A percentile compares a stretch with the other conserved stretches of the same genome.
phyloP scores from a whole-genome alignment of 2,113 vertebrate genomes.

The Thinocorus orbignyianus region DNA sequence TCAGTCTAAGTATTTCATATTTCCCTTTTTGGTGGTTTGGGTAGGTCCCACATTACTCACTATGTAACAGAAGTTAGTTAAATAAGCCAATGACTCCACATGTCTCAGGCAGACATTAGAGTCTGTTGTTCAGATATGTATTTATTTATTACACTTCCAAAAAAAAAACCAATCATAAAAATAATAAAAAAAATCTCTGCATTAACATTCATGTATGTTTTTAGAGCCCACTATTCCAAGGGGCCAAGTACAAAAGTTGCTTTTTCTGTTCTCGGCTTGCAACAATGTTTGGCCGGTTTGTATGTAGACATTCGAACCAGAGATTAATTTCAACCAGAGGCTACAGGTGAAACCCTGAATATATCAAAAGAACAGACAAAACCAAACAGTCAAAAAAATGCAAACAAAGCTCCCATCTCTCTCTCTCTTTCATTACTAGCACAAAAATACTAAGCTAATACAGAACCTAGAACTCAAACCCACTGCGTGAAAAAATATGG shows the following conservation, averaged over 20 bases:
- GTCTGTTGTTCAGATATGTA: not conserved
- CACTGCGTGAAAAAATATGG: not conserved
- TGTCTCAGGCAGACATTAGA: not conserved
- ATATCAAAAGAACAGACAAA: not conserved
- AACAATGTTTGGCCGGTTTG: not conserved
- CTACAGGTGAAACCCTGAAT: not conserved
- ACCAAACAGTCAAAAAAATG: not conserved
- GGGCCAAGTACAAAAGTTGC: not conserved
- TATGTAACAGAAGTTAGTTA: not conserved
- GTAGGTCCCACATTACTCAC: not conserved
- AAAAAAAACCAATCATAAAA: not conserved
- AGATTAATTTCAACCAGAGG: not conserved
- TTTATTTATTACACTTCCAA: not conserved
- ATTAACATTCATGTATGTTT: not conserved
- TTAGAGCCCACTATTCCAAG: not conserved
- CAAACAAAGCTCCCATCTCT: too few relatives aligned
- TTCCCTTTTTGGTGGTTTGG: not conserved
- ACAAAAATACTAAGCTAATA: not conserved
- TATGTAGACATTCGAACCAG: rapidly evolving
- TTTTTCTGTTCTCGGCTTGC: not conserved
- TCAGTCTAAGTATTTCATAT: not conserved
- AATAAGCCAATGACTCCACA: not conserved
- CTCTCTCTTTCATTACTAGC: not conserved
- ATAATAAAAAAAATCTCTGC: not conserved
- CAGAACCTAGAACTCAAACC: not conserved